Evolutionary conservation across 2,113 vertebrate genomes (phyloP), one percentile per base, ranked within the genome.

Genomic region (Paedocypris sp.): DNA sequence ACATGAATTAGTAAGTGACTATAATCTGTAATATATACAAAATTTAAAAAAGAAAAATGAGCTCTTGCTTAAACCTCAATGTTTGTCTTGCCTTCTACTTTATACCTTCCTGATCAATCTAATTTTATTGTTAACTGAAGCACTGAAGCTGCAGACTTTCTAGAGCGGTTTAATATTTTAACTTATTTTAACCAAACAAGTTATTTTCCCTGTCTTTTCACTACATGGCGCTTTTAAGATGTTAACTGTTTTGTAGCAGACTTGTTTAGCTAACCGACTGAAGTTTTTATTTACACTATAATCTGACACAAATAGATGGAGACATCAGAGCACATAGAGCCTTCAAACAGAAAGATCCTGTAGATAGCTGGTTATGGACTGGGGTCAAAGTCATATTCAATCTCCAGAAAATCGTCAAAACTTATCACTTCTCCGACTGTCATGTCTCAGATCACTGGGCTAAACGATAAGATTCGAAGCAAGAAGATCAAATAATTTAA

Each of bases 401-500:
- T 32, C 32, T 4, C 53, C 26, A 43, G 39, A 43, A n/a, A n/a
- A 25, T 43, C 36, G 43, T 58, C 53, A 15, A 10, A 58, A 43
- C 38, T 32, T 43, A 58, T 58, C 39, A 32, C 53, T 43, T 43
- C 38, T 43, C 39, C 42, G 39, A 18, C 54, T 29, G 38, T 43
- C 54, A 3, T 58, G 39, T 58, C 39, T 43, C 26, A 43, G 16
- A 31, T 58, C 54, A 58, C 54, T 58, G 26, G 12, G 39, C 54
- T 43, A 43, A 58, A 18, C 43, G 54, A 58, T 58, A 58, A 58
- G 26, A 58, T 32, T 18, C 11, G 8, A 32, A 32, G 12, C 16
- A 12, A 58, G 39, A 58, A 43, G 39, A 58, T 58, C 39, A 58
- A 26, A 57, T 57, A 32, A 43, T 58, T 58, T 43, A 32, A 43